Evolutionary conservation across 2,113 vertebrate species (phyloP).

Genomic region (Rattus rattus): DNA sequence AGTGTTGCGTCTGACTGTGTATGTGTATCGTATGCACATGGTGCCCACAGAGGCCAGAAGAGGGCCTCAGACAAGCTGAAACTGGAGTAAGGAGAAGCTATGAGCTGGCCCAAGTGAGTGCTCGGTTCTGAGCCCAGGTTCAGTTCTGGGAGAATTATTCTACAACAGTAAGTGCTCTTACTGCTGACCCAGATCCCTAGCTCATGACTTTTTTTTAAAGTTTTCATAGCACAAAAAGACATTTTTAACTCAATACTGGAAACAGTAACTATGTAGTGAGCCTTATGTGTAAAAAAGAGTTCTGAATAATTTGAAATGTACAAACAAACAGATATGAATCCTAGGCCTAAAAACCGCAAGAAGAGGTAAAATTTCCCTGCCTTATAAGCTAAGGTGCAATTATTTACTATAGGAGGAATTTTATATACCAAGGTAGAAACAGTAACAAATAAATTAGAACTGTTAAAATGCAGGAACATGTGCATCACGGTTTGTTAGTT

Average conservation of each 20-base stretch:
- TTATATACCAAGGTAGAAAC: not conserved
- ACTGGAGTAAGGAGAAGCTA: not conserved
- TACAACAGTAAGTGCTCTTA: not conserved
- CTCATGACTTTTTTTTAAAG: not conserved
- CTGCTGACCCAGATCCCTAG: not conserved
- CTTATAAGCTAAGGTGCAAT: not conserved
- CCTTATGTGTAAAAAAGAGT: not conserved
- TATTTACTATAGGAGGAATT: not conserved
- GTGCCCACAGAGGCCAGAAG: not conserved
- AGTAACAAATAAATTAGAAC: not conserved
- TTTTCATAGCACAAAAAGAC: not conserved
- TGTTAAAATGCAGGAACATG: not conserved
- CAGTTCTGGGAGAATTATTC: not conserved
- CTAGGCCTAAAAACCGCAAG: not conserved
- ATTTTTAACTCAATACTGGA: conserved; percentile 19
- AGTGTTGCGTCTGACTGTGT: not conserved
- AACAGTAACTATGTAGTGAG: not conserved
- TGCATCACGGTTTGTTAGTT: not conserved
- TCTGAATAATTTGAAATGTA: conserved; percentile 11
- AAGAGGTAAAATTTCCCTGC: not conserved
- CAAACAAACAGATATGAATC: not conserved
- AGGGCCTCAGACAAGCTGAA: not conserved
- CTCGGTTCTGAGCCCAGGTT: not conserved
- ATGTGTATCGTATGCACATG: not conserved
- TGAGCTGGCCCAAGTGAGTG: not conserved